Base-by-base conservation (phyloP, 2,888 invertebrate genomes). In the Spodoptera littoralis region DNA sequence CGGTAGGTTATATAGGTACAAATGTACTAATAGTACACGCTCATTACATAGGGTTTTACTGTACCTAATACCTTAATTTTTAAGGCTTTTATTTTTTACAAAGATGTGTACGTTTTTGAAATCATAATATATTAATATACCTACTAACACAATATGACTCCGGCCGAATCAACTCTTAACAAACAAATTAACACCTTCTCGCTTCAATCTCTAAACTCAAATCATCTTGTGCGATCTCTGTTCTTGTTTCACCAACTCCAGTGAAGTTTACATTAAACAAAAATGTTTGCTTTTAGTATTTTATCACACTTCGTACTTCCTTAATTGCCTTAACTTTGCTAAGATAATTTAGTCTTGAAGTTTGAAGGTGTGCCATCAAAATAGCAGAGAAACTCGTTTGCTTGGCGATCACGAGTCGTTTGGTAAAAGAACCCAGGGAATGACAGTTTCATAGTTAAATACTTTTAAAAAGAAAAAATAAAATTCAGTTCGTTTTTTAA, bases 301-400 rank as follows among this genome's bases (percentile, higher is more conserved):
- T 55, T 42, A 60, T 46, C 50, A 46, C 50, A 43, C 42, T 54
- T 30, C 11, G 44, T 76, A 72, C 50, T 72, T 71, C 13, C n/a
- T 27, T 57, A 65, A 72, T 65, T 74, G 70, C 50, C 47, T 51
- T 50, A 57, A 74, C 53, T 71, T 75, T 57, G 42, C 52, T 44
- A 46, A 65, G 50, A 56, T 48, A 57, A 71, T 45, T 65, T 50
- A 58, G 51, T 27, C 54, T 43, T 57, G 13, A 36, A 75, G 70
- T 58, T 75, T 36, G 47, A 47, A 36, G 43, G 41, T 56, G 60
- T 43, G n/a, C 46, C 52, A 46, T 65, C 57, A 52, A 56, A 54
- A 64, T 58, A 12, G 46, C 48, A 18, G 18, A 46, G 36, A 13
- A 58, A 45, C 42, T 70, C 22, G 41, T 18, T 41, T 22, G 44